These are phyloP conservation scores for Planococcus citri DNA, from an alignment of 1,140 invertebrate species.

Conservation along the genomic window DNA sequence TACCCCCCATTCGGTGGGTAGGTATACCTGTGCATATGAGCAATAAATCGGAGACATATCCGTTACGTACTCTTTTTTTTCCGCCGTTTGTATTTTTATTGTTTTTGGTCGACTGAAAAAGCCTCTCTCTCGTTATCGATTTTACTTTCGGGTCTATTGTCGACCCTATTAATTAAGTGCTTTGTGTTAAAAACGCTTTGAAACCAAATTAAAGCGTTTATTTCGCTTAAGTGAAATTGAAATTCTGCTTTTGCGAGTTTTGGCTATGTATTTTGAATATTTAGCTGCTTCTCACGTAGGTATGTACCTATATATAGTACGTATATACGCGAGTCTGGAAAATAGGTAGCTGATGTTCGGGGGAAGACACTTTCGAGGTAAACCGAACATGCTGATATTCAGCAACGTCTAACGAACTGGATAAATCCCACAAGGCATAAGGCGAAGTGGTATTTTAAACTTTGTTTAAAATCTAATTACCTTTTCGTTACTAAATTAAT, in stretches of 20 bases:
- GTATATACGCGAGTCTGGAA: no score
- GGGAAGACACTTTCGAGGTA: background rate
- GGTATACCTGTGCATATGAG: background rate
- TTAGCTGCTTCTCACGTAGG: background rate
- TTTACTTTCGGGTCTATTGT: background rate
- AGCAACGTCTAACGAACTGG: background rate
- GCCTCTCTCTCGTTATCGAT: background rate
- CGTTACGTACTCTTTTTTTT: background rate
- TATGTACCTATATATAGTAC: no score
- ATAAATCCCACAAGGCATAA: background rate
- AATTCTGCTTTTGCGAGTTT: background rate
- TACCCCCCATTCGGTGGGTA: no score
- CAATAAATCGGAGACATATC: background rate
- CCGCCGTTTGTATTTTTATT: no score
- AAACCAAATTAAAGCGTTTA: conserved; percentile 7
- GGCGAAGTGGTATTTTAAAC: conserved; percentile 1
- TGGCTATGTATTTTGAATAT: background rate
- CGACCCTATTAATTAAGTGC: conserved; percentile 6
- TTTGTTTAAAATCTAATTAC: conserved; percentile 8
- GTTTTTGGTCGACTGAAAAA: background rate
- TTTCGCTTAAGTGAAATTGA: background rate
- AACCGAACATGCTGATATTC: background rate
- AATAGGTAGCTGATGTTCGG: background rate
- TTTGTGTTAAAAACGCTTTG: conserved; percentile 7
- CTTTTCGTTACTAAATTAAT: conserved; percentile 8